phyloP scores from a whole-genome alignment of 2,797 vertebrate genomes.

The Antrozous pallidus region DNA sequence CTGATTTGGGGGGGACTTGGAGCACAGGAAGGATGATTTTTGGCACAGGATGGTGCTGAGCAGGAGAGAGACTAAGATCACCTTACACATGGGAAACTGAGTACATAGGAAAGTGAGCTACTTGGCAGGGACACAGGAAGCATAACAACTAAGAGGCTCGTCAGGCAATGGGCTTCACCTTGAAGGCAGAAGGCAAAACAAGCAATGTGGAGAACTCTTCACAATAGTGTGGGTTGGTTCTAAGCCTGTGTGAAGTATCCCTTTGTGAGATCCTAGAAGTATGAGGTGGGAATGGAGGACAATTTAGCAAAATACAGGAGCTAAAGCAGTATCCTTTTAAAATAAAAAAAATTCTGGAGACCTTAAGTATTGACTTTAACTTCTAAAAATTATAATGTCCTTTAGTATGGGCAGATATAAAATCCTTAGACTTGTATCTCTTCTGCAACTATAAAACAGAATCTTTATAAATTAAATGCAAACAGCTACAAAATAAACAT shows the following conservation, averaged over 20 bases:
- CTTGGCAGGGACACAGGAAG: neutral
- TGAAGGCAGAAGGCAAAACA: neutral
- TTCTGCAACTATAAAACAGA: neutral
- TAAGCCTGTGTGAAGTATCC: neutral
- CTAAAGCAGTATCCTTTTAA: neutral
- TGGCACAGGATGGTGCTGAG: neutral
- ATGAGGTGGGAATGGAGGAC: neutral
- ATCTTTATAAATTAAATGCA: slow-evolving; percentile 1
- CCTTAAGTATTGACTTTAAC: neutral
- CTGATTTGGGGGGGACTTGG: neutral
- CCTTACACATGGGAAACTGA: neutral
- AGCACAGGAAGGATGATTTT: neutral
- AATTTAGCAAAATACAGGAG: neutral
- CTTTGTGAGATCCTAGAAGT: neutral
- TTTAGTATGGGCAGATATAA: neutral
- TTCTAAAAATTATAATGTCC: neutral
- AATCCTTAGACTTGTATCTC: neutral
- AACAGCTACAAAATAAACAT: slow-evolving; percentile 26
- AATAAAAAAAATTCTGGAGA: neutral
- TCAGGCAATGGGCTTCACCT: neutral
- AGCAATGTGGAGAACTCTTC: neutral
- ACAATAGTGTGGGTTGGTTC: neutral
- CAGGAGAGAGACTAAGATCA: neutral
- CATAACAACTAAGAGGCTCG: neutral
- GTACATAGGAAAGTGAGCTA: neutral